A percentile compares a stretch with the other conserved stretches of the same genome.
These are phyloP conservation scores for Chaetogeoica ovagalla DNA, from an alignment of 2,888 invertebrate species.

Conservation along the genomic window DNA sequence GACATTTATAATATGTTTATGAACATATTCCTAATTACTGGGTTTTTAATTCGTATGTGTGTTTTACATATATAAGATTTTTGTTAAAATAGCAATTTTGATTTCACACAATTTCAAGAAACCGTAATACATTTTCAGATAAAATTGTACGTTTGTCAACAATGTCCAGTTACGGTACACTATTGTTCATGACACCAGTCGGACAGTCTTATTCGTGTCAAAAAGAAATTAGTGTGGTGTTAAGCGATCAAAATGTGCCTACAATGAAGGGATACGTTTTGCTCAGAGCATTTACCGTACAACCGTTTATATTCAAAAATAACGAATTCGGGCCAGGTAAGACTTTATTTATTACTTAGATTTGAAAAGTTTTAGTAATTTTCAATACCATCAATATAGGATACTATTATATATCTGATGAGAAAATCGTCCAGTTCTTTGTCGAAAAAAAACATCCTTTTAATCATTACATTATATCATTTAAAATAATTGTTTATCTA, in stretches of 20 bases:
- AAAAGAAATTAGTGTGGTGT: slow-evolving; percentile 68
- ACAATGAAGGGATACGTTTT: slow-evolving; percentile 67
- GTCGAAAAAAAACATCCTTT: too few species aligned
- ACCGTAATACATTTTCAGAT: slow-evolving; percentile 45
- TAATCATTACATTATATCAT: too few species aligned
- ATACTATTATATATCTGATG: too few species aligned
- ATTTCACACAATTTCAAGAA: background rate
- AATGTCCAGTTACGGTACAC: slow-evolving; percentile 60
- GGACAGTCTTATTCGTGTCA: slow-evolving; percentile 80
- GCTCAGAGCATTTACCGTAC: slow-evolving; percentile 73
- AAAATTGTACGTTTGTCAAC: slow-evolving; percentile 55
- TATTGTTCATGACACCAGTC: slow-evolving; percentile 82
- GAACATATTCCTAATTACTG: too few species aligned
- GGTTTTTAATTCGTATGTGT: too few species aligned
- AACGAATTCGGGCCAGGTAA: slow-evolving; percentile 54
- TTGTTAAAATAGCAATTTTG: background rate
- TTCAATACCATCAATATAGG: too few species aligned
- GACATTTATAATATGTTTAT: too few species aligned
- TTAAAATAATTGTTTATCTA: too few species aligned
- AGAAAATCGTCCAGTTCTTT: too few species aligned
- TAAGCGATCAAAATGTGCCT: slow-evolving; percentile 63
- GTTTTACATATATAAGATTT: too few species aligned
- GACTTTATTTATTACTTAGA: background rate
- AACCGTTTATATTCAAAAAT: slow-evolving; percentile 80
- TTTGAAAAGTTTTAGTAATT: too few species aligned